Conservation (phyloP, 2,113 vertebrate genomes). For the Pelecanus crispus region DNA sequence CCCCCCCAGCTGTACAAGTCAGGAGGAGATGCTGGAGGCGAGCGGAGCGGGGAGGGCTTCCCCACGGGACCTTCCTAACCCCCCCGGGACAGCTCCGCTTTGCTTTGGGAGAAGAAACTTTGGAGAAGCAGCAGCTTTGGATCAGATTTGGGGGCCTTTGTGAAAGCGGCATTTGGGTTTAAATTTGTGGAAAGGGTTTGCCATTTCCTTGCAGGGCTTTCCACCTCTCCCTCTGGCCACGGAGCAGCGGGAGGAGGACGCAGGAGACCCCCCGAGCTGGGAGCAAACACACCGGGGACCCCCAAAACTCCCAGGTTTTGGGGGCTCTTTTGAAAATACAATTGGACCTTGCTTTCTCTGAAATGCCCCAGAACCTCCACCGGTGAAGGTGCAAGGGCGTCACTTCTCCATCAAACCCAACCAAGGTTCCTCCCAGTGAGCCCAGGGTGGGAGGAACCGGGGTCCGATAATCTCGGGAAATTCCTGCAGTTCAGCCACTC, state of each 20-base stretch:
- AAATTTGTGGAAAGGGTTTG: neutral
- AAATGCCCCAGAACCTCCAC: neutral
- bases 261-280: neutral
- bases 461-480: neutral
- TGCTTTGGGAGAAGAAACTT: neutral
- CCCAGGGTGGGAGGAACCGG: neutral
- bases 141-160: neutral
- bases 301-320: neutral
- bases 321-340: neutral
- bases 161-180: neutral
- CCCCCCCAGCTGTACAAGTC: neutral
- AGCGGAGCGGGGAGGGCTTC: neutral
- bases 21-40: neutral
- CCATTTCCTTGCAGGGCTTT: neutral
- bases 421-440: neutral
- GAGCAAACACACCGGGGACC: neutral
- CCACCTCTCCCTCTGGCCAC: neutral
- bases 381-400: accelerated
- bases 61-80: neutral
- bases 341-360: too few species aligned
- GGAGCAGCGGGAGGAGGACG: neutral
- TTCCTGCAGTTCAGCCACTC: neutral
- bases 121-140: neutral
- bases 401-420: accelerated
- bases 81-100: neutral